Evolutionary conservation across 2,888 invertebrate genomes (phyloP), one percentile per base, ranked within the genome.

Genomic region (Laspeyria flexula): DNA sequence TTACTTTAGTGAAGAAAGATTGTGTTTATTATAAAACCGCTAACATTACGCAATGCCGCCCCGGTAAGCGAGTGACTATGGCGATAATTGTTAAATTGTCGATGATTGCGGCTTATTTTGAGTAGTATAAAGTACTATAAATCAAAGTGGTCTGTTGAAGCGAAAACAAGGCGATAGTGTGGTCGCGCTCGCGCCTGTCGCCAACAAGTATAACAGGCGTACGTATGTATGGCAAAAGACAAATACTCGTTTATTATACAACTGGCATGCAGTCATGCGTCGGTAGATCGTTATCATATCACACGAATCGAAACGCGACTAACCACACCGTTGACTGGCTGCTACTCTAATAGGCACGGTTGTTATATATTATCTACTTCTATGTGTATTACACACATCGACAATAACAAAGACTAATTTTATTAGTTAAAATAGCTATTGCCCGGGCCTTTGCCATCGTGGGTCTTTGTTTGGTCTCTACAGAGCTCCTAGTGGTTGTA

Each of bases 221-320:
- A 15, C 27, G 40, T 49, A 55, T 38, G 42, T 55, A 64, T 47
- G 44, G 42, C 42, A 50, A 70, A 43, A 57, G 47, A 51, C 50
- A 57, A 51, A 60, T 64, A 65, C 60, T 47, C 39, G 58, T 61
- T 55, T 50, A 63, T 77, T 76, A 73, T 73, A 69, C 71, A 75
- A 76, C 52, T 53, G 50, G 57, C 65, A 71, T 69, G 70, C 69
- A 71, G 70, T 68, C 67, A 67, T 71, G 62, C 69, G 65, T 55
- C 56, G 15, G 27, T 39, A 45, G 67, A 72, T 75, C 60, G 55
- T 46, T 69, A 75, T 73, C 71, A 58, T 60, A 61, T 58, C 62
- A 61, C 64, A 63, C 55, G 58, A 65, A 68, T 61, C 55, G 63
- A 61, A 65, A 58, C 56, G 55, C 53, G 55, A 50, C 37, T 65